A percentile compares a stretch with the other conserved stretches of the same genome.
Evolutionary conservation across 2,113 vertebrate genomes (phyloP).

Genomic region (Empidonax alnorum): DNA sequence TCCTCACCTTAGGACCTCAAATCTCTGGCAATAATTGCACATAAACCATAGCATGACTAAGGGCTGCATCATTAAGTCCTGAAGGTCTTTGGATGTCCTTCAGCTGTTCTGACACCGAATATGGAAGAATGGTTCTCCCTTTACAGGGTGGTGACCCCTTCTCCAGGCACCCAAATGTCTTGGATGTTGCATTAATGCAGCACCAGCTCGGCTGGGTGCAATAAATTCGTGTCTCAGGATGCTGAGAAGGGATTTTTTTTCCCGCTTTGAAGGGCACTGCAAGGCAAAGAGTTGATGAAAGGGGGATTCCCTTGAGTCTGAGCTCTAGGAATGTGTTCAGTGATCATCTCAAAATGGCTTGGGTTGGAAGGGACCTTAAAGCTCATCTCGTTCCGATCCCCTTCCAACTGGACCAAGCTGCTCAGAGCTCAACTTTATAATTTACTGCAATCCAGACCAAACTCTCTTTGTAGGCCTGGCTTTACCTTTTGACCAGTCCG

Average conservation of each 20-base stretch:
- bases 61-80: background rate
- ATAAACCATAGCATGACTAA: background rate
- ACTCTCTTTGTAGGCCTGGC: rapidly evolving
- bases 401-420: background rate
- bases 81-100: background rate
- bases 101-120: background rate
- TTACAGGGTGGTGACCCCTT: background rate
- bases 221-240: rapidly evolving
- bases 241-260: background rate
- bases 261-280: background rate
- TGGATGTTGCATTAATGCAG: rapidly evolving
- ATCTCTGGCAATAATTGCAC: background rate
- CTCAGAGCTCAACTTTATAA: background rate
- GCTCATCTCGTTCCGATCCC: background rate
- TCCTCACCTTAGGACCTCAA: background rate
- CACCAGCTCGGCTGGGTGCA: background rate
- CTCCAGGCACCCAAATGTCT: background rate
- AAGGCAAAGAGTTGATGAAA: background rate
- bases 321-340: background rate
- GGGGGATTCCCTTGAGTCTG: background rate
- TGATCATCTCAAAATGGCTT: background rate
- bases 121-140: background rate
- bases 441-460: rapidly evolving
- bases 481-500: rapidly evolving
- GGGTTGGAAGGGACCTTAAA: background rate